phyloP scores from a whole-genome alignment of 35 echinoderm and acorn worm genomes.

The Apostichopus californicus region DNA sequence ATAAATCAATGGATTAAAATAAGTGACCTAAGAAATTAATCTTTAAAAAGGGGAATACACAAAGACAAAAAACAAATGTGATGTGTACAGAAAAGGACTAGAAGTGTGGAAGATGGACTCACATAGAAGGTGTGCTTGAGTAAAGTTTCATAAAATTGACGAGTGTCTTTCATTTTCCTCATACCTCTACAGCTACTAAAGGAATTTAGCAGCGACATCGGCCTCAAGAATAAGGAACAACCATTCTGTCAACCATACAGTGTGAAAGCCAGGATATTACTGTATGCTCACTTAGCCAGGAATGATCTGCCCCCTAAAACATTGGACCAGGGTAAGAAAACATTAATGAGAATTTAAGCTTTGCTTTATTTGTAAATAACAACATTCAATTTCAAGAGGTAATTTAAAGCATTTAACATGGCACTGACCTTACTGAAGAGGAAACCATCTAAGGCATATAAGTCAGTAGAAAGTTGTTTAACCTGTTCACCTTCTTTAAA shows the following conservation, averaged over 20 bases:
- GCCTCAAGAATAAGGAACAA: conserved; percentile 88
- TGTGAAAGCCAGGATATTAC: conserved; percentile 77
- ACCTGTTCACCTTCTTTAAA: too few species aligned
- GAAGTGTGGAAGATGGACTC: neutral
- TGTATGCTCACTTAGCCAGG: conserved; percentile 87
- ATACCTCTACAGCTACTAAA: conserved; percentile 69
- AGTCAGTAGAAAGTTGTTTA: too few species aligned
- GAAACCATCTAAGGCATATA: too few species aligned
- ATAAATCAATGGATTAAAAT: too few species aligned
- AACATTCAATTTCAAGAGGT: too few species aligned
- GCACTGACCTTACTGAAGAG: too few species aligned
- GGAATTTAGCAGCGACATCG: conserved; percentile 76
- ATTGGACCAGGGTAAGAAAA: conserved; percentile 73
- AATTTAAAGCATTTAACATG: too few species aligned
- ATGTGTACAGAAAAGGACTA: neutral
- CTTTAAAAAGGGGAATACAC: too few species aligned
- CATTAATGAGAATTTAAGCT: too few species aligned
- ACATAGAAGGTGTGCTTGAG: neutral
- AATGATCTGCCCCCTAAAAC: conserved; percentile 69
- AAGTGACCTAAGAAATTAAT: too few species aligned
- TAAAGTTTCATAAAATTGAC: too few species aligned
- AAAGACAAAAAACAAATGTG: neutral
- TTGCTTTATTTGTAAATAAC: too few species aligned
- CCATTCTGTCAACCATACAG: conserved; percentile 89
- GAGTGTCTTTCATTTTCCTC: conserved; percentile 9